phyloP scores from a whole-genome alignment of 1,140 invertebrate genomes.

The Drosophila pachea region DNA sequence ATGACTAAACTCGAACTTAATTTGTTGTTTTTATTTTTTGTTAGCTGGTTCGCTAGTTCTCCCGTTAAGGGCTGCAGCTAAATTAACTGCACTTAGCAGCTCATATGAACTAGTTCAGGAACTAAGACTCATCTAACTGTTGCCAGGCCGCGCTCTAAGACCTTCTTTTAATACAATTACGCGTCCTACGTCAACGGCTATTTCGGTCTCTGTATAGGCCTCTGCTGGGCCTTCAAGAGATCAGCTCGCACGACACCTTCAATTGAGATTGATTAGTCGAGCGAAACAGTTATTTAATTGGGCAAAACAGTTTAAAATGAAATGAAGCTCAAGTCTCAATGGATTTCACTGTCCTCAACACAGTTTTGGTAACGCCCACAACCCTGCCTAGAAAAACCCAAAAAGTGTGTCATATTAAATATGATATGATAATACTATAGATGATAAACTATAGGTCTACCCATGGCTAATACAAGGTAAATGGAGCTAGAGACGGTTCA shows the following conservation, averaged over 20 bases:
- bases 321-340: conserved; percentile 6
- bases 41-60: conserved; percentile 67
- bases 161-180: conserved; percentile 30
- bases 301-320: conserved; percentile 19
- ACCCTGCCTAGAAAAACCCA: too few species aligned
- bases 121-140: not conserved
- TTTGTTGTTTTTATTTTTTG: conserved; percentile 37
- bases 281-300: conserved; percentile 46
- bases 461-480: too few species aligned
- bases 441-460: too few species aligned
- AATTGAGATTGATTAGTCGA: conserved; percentile 69
- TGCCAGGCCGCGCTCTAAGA: conserved; percentile 15
- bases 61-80: not conserved
- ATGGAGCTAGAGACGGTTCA: too few species aligned
- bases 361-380: too few species aligned
- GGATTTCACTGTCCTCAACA: not conserved
- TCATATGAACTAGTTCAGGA: not conserved
- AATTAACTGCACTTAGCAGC: not conserved
- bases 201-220: conserved; percentile 24
- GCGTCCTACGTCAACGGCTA: conserved; percentile 55
- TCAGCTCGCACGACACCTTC: conserved; percentile 55
- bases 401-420: too few species aligned
- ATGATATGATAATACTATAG: too few species aligned
- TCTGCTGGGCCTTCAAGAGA: conserved; percentile 35
- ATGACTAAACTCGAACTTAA: conserved; percentile 18